phyloP scores from a whole-genome alignment of 2,113 vertebrate species.

The Carassius auratus region DNA sequence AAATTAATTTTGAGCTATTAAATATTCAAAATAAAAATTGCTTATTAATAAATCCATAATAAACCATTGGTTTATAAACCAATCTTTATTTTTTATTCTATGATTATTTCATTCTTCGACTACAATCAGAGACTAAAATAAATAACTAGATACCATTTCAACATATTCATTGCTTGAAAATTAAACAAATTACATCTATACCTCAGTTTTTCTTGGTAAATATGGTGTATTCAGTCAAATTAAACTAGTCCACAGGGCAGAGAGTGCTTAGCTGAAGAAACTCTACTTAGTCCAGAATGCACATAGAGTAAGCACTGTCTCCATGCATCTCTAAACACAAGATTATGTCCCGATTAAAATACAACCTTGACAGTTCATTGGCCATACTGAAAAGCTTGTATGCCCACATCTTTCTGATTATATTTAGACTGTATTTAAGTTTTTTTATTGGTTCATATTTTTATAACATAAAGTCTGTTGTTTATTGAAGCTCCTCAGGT shows the following conservation, averaged over 20 bases:
- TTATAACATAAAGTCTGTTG: neutral
- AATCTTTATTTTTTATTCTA: neutral
- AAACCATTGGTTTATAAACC: neutral
- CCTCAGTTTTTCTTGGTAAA: neutral
- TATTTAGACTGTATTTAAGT: neutral
- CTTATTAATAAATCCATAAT: neutral
- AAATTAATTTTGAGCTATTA: neutral
- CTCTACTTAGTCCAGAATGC: neutral
- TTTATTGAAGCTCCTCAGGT: conserved; percentile 16
- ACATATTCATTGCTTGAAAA: neutral
- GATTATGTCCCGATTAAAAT: neutral
- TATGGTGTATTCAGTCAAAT: neutral
- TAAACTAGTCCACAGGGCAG: neutral
- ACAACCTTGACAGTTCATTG: neutral
- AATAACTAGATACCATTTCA: neutral
- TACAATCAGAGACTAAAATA: neutral
- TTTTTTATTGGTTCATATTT: neutral
- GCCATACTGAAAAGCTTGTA: neutral
- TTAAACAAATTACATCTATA: neutral
- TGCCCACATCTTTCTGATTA: neutral
- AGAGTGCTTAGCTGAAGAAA: neutral
- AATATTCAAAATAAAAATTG: no score
- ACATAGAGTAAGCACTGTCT: neutral
- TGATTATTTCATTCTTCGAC: neutral
- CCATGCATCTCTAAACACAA: neutral